phyloP scores from a whole-genome alignment of 2,797 vertebrate species.

The Coranthus polyacanthus region DNA sequence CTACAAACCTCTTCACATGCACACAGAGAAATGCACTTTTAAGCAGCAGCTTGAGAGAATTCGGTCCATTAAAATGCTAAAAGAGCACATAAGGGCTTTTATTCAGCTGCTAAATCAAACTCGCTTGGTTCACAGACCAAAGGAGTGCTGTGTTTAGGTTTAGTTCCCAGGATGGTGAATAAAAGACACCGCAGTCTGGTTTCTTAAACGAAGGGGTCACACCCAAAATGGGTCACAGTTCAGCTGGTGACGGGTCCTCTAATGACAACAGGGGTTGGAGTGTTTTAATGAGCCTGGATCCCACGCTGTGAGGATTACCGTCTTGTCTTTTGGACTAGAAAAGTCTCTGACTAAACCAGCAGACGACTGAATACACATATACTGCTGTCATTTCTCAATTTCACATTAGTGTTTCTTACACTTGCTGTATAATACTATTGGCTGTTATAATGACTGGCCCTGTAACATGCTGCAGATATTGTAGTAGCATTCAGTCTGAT shows the following conservation, averaged over 20 bases:
- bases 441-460: not conserved
- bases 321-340: conserved; percentile 56
- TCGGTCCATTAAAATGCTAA: conserved; percentile 54
- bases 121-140: conserved; percentile 34
- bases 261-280: conserved; percentile 49
- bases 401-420: conserved; percentile 11
- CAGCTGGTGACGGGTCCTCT: conserved; percentile 55
- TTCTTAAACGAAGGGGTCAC: conserved; percentile 69
- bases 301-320: conserved; percentile 73
- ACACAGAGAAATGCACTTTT: conserved; percentile 11
- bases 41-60: conserved; percentile 38
- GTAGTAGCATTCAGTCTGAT: not conserved
- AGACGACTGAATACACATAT: conserved; percentile 26
- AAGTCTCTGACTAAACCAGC: conserved; percentile 27
- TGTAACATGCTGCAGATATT: conserved; percentile 8
- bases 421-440: not conserved
- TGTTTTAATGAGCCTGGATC: conserved; percentile 75
- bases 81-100: conserved; percentile 60
- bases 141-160: conserved; percentile 50
- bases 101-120: conserved; percentile 62
- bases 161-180: conserved; percentile 75
- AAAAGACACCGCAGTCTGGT: conserved; percentile 57
- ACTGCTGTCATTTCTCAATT: conserved; percentile 6
- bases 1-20: conserved; percentile 25
- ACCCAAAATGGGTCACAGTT: conserved; percentile 79